Conservation (phyloP, 2,113 vertebrate genomes). For the Phycodurus eques region DNA sequence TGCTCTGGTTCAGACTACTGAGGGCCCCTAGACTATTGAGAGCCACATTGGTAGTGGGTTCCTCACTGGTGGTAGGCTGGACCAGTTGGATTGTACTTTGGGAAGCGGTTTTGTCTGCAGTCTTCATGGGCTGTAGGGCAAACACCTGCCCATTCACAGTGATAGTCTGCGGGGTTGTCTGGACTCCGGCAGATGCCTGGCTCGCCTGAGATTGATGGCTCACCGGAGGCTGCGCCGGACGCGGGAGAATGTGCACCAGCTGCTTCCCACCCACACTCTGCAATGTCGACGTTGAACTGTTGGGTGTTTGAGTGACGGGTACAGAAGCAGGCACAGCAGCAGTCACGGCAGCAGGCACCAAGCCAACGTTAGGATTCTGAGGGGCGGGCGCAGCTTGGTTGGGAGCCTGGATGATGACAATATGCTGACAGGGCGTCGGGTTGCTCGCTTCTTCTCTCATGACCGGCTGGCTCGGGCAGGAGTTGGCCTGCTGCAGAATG, state of each 20-base stretch:
- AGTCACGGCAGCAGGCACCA: slow-evolving; percentile 76
- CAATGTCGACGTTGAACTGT: slow-evolving; percentile 71
- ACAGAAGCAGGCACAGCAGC: slow-evolving; percentile 72
- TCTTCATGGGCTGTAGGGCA: slow-evolving; percentile 89
- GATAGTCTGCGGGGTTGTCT: slow-evolving; percentile 88
- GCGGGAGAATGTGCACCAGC: slow-evolving; percentile 93
- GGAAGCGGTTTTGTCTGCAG: slow-evolving; percentile 79
- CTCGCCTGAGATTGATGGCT: slow-evolving; percentile 38
- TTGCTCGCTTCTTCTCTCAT: slow-evolving; percentile 84
- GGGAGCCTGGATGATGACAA: slow-evolving; percentile 95
- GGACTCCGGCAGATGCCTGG: slow-evolving; percentile 48
- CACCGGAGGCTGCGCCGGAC: slow-evolving; percentile 68
- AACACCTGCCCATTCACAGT: slow-evolving; percentile 96
- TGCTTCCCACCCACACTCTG: slow-evolving; percentile 92
- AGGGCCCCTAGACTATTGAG: slow-evolving; percentile 94
- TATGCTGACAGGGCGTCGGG: slow-evolving; percentile 89
- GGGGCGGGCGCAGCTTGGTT: slow-evolving; percentile 80
- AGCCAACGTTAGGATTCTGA: slow-evolving; percentile 70
- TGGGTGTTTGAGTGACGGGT: slow-evolving; percentile 69
- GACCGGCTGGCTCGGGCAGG: slow-evolving; percentile 76
- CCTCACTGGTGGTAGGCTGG: slow-evolving; percentile 90
- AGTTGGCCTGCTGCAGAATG: slow-evolving; percentile 88
- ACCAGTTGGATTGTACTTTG: slow-evolving; percentile 87
- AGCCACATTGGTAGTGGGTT: slow-evolving; percentile 90
- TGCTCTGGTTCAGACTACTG: slow-evolving; percentile 94